A percentile compares a stretch with the other conserved stretches of the same genome.
Evolutionary conservation across 2,113 vertebrate species (phyloP).

Genomic region (Malurus alboscapulatus): DNA sequence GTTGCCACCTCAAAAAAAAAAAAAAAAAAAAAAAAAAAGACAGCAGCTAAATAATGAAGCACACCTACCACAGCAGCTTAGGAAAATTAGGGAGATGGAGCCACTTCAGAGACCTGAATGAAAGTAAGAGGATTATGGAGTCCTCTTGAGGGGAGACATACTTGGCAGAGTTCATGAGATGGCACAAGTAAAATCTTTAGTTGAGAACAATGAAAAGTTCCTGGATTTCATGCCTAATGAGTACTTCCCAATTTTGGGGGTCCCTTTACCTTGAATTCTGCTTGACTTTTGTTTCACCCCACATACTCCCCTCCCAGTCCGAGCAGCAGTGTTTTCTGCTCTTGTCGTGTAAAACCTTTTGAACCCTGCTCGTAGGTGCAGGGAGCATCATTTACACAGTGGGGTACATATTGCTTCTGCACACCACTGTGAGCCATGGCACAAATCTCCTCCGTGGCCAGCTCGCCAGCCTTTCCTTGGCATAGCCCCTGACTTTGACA

Average conservation of each 20-base stretch:
- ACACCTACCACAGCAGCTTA: conserved; percentile 10
- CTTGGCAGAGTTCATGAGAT: not conserved
- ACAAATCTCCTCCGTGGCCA: conserved; percentile 42
- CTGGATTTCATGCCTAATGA: not conserved
- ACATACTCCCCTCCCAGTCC: not conserved
- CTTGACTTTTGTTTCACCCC: not conserved
- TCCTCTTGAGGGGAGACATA: not conserved
- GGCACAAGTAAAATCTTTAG: not conserved
- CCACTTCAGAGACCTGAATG: conserved; percentile 1
- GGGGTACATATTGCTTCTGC: conserved; percentile 63
- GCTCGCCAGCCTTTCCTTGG: conserved; percentile 63
- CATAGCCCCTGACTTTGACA: conserved; percentile 36
- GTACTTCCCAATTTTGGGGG: not conserved
- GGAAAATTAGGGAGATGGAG: conserved; percentile 27
- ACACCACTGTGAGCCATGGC: conserved; percentile 59
- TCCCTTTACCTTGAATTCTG: not conserved
- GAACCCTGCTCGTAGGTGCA: not conserved
- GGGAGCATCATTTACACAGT: conserved; percentile 49
- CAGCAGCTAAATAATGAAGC: not conserved
- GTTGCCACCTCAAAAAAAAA: not conserved
- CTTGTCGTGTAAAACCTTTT: not conserved
- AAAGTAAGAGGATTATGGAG: conserved; percentile 42
- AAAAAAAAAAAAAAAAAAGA: not conserved
- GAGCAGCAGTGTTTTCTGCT: not conserved
- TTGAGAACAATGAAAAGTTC: not conserved